Conservation (phyloP, 2,113 vertebrate species). For the Oceanodroma tethys region DNA sequence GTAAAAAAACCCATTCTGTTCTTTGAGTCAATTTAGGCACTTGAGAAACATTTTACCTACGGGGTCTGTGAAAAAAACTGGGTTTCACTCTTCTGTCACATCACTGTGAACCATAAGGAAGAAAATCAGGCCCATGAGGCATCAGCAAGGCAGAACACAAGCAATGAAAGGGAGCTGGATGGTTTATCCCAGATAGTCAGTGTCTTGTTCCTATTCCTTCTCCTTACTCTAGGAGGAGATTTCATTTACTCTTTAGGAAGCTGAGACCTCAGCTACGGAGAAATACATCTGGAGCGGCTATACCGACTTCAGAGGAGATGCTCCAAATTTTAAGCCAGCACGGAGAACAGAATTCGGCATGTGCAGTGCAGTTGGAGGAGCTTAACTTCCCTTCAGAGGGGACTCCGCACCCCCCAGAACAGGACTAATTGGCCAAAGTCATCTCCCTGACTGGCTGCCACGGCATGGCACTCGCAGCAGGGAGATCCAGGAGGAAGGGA, state of each 20-base stretch:
- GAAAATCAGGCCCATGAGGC: neutral
- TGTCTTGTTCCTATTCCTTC: neutral
- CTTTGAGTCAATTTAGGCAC: neutral
- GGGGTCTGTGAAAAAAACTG: neutral
- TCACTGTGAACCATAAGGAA: neutral
- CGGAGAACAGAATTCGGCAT: accelerated
- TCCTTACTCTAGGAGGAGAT: neutral
- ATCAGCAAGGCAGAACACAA: neutral
- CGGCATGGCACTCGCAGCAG: neutral
- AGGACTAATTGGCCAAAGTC: constrained; percentile 7
- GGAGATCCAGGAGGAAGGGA: neutral
- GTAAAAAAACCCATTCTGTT: too few species aligned
- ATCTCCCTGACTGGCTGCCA: neutral
- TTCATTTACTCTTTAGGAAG: neutral
- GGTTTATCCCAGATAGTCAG: neutral
- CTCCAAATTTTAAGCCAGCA: neutral
- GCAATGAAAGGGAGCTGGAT: neutral
- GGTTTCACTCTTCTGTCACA: neutral
- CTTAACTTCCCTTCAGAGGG: neutral
- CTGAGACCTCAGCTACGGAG: neutral
- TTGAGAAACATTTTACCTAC: neutral
- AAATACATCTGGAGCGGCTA: neutral
- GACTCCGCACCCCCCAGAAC: neutral
- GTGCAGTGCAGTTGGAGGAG: neutral
- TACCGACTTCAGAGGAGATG: neutral